Evolutionary conservation across 1,140 invertebrate genomes (phyloP), one percentile per base, ranked within the genome.

Genomic region (Diabrotica virgifera): DNA sequence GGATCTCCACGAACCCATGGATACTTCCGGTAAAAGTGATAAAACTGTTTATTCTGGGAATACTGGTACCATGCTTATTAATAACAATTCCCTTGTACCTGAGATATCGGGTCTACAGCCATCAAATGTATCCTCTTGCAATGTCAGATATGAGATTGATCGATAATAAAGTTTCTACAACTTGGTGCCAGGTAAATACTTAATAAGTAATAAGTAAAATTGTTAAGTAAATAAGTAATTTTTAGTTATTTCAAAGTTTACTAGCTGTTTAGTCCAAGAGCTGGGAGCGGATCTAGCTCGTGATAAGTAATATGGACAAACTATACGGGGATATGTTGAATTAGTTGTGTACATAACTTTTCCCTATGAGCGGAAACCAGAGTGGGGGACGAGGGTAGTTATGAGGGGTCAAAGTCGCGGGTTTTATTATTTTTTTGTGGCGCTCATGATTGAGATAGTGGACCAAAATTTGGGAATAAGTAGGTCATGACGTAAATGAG

Each of bases 161-260:
- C 40, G 89, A 90, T 76, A 83, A 82, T 54, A 85, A 83, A 77
- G 84, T 90, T 50, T 92, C 90, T 0, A 90, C 89, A 2, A 86
- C 86, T 51, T 92, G 90, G 90, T 92, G 90, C 74, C 88, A 91
- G 84, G 90, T 77, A 71, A n/a, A n/a, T n/a, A n/a, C n/a, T n/a
- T n/a, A n/a, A n/a, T n/a, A n/a, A n/a, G n/a, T n/a, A n/a, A n/a
- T n/a, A n/a, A n/a, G n/a, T n/a, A n/a, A n/a, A n/a, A n/a, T n/a
- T n/a, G n/a, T n/a, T n/a, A n/a, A n/a, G n/a, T n/a, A n/a, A n/a
- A n/a, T n/a, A n/a, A 67, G 63, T 57, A 57, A 50, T 10, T 50
- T 2, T 53, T 53, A 53, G 14, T 3, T 53, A n/a, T 53, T 53
- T 13, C 12, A 2, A 24, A 24, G 24, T 24, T 24, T 2, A 4